Conservation (phyloP, 2,113 vertebrate species). For the Suncus etruscus region DNA sequence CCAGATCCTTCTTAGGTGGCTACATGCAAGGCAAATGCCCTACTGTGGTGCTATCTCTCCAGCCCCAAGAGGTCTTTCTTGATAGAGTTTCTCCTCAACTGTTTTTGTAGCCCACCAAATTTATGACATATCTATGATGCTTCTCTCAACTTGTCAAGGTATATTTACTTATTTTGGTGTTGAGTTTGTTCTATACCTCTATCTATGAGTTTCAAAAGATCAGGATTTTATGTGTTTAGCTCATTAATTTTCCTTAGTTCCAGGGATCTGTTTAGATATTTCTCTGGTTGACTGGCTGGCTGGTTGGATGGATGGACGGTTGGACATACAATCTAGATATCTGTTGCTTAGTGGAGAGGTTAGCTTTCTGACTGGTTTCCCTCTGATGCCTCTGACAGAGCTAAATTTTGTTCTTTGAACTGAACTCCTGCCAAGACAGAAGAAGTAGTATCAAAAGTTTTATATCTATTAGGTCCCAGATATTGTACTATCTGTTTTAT, state of each 20-base stretch:
- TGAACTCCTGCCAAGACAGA: neutral
- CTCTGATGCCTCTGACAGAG: neutral
- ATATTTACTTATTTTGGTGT: neutral
- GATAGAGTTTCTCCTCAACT: neutral
- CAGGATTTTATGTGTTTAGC: neutral
- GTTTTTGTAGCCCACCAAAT: neutral
- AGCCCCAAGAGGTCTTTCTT: too few species aligned
- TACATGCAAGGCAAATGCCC: too few species aligned
- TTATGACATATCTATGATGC: neutral
- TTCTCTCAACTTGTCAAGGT: neutral
- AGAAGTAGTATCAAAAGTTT: neutral
- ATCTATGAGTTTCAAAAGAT: neutral
- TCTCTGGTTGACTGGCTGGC: neutral
- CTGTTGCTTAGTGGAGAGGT: constrained; percentile 1
- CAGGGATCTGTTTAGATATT: neutral
- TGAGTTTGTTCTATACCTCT: neutral
- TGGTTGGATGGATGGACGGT: neutral
- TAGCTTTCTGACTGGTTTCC: neutral
- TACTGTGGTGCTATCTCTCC: too few species aligned
- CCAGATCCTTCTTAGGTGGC: too few species aligned
- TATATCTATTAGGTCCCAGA: neutral
- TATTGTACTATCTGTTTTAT: neutral
- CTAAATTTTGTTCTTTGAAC: neutral
- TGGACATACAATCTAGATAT: neutral
- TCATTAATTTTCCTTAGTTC: neutral